These are phyloP conservation scores for Suillia variegata DNA, from an alignment of 2,888 invertebrate species.

Conservation along the genomic window DNA sequence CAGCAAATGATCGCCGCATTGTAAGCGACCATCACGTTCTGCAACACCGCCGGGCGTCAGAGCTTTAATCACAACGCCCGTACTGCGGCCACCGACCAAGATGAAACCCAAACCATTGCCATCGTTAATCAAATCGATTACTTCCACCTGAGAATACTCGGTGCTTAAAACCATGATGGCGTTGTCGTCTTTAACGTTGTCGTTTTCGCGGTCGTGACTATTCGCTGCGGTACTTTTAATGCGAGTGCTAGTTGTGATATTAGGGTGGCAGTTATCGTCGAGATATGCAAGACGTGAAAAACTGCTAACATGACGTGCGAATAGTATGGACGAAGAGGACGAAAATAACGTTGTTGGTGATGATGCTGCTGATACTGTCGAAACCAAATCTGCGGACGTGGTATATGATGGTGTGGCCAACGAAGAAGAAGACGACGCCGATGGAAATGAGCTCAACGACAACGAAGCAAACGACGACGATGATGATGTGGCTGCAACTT, in stretches of 20 bases:
- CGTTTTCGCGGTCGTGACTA: slow-evolving; percentile 13
- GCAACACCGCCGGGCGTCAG: slow-evolving; percentile 96
- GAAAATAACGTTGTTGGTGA: background rate
- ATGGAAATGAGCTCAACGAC: slow-evolving; percentile 5
- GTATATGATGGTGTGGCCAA: slow-evolving; percentile 7
- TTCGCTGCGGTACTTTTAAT: slow-evolving; percentile 2
- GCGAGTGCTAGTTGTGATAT: slow-evolving; percentile 11
- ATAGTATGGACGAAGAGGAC: slow-evolving; percentile 7
- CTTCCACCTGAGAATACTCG: slow-evolving; percentile 99
- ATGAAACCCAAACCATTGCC: slow-evolving; percentile 98
- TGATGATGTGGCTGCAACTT: too few relatives aligned
- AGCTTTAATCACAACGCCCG: slow-evolving; percentile 98
- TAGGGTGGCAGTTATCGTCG: background rate
- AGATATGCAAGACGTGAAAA: slow-evolving; percentile 11
- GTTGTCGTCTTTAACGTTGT: slow-evolving; percentile 1
- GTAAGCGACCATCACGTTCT: slow-evolving; percentile 91
- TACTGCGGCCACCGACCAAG: slow-evolving; percentile 95
- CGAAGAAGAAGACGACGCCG: slow-evolving; percentile 6
- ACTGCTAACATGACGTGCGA: slow-evolving; percentile 27
- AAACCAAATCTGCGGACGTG: background rate
- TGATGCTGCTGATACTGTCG: background rate
- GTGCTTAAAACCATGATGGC: slow-evolving; percentile 83
- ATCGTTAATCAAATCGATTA: slow-evolving; percentile 96
- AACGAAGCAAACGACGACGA: slow-evolving; percentile 2
- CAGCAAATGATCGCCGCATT: slow-evolving; percentile 96